These are phyloP conservation scores for Vicugna pacos DNA, from an alignment of 2,113 vertebrate species.

Conservation along the genomic window DNA sequence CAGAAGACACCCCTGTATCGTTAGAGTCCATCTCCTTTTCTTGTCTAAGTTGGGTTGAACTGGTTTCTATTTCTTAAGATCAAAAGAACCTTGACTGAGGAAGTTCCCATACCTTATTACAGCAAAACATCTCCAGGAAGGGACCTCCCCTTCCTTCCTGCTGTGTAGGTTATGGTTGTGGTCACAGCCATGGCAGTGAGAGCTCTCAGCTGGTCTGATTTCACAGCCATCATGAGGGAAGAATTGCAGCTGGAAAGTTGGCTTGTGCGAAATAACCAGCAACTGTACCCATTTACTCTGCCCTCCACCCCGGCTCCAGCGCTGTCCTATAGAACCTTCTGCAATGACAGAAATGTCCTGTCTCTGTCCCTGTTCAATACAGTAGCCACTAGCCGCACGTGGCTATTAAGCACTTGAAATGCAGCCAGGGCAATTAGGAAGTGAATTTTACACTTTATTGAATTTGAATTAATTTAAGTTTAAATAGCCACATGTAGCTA, in stretches of 20 bases:
- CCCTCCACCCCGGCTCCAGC: background rate
- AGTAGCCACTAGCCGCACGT: background rate
- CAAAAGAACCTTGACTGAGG: slow-evolving; percentile 10
- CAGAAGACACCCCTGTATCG: background rate
- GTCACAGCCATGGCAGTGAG: background rate
- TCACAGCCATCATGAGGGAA: background rate
- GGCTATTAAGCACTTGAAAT: background rate
- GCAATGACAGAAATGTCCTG: background rate
- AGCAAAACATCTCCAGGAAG: slow-evolving; percentile 49
- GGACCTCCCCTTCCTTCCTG: slow-evolving; percentile 34
- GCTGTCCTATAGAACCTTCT: background rate
- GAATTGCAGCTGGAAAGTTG: background rate
- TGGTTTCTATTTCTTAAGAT: slow-evolving; percentile 62
- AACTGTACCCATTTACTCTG: background rate
- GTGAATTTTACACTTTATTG: background rate
- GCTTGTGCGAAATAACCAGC: background rate
- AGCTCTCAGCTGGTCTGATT: background rate
- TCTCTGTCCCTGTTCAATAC: background rate
- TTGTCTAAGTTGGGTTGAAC: background rate
- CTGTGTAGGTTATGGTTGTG: background rate
- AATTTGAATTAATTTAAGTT: background rate
- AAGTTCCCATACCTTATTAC: slow-evolving; percentile 45
- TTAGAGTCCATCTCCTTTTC: background rate
- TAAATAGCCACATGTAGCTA: background rate
- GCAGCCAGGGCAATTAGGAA: background rate